A percentile compares a stretch with the other conserved stretches of the same genome.
phyloP scores from a whole-genome alignment of 2,113 vertebrate species.

The Trochalopteron elliotii region DNA sequence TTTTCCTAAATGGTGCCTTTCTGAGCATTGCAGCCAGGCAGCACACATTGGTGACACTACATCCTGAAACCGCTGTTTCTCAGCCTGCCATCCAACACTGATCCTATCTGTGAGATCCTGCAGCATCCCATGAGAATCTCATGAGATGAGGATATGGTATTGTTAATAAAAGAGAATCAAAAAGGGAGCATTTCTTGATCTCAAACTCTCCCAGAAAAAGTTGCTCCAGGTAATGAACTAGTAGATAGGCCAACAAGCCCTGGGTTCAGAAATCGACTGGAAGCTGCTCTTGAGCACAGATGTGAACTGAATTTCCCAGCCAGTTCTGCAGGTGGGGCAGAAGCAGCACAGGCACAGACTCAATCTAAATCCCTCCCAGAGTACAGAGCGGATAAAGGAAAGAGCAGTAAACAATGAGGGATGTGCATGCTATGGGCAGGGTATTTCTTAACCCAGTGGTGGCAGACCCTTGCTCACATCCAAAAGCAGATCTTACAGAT shows the following conservation, averaged over 20 bases:
- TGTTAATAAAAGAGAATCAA: not conserved
- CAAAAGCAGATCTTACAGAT: not conserved
- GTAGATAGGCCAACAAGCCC: not conserved
- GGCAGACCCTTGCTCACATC: not conserved
- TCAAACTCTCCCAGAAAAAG: not conserved
- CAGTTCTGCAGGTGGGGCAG: not conserved
- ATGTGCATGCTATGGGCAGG: rapidly evolving
- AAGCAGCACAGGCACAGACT: not conserved
- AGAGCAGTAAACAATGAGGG: rapidly evolving
- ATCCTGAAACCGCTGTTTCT: not conserved
- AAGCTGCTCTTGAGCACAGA: not conserved
- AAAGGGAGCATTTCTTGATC: not conserved
- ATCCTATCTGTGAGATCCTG: not conserved
- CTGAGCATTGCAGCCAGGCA: not conserved
- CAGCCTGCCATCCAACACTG: not conserved
- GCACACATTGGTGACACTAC: not conserved
- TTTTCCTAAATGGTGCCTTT: not conserved
- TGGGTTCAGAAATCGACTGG: not conserved
- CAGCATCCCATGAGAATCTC: not conserved
- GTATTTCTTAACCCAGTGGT: not conserved
- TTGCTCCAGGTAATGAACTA: not conserved
- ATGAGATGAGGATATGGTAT: not conserved
- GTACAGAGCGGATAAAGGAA: not conserved
- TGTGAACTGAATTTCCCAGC: not conserved
- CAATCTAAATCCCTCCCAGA: not conserved